Evolutionary conservation across 2,888 invertebrate genomes (phyloP), one percentile per base, ranked within the genome.

Genomic region (Caprella mutica): DNA sequence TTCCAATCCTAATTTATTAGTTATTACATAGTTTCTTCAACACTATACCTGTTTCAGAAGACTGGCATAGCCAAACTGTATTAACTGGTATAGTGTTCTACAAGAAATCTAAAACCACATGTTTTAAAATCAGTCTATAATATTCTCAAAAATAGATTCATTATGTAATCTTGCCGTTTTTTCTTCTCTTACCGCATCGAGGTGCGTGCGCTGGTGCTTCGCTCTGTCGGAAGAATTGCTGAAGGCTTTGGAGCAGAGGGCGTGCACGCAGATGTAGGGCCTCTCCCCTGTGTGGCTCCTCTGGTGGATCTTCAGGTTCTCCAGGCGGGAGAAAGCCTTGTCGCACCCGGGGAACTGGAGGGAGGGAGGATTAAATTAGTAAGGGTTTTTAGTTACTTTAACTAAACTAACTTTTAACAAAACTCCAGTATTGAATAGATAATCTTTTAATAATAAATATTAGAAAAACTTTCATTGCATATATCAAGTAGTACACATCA

Each of bases 211-310:
- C 76, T 97, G 96, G 75, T 98, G 98, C 74, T 98, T 98, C 6
- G 97, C 97, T 52, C 97, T 77, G 72, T 98, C 98, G 1, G 94
- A 96, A 63, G 96, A 96, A 74, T 98, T 98, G 70, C 93, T 94
- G 76, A 98, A 98, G 1, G 96, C 92, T 73, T 98, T 97, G 46
- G 83, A 77, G 73, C 97, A 98, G 54, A 87, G 86, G 1, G 85
- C 81, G 67, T 89, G 90, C 67, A 93, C 92, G 70, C 97, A 98
- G 58, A 86, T 81, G 75, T 97, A 97, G 0, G 97, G 97, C 42
- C 94, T 79, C 73, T 97, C 97, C 0, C 97, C 97, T 0, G 93
- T 94, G 72, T 94, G 93, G 1, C 91, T 91, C 33, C 93, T 76
- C 64, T 93, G 85, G 75, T 98, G 98, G 68, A 97, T 98, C 77